Evolutionary conservation across 2,797 vertebrate species (phyloP).

Genomic region (Galagoides demidoff): DNA sequence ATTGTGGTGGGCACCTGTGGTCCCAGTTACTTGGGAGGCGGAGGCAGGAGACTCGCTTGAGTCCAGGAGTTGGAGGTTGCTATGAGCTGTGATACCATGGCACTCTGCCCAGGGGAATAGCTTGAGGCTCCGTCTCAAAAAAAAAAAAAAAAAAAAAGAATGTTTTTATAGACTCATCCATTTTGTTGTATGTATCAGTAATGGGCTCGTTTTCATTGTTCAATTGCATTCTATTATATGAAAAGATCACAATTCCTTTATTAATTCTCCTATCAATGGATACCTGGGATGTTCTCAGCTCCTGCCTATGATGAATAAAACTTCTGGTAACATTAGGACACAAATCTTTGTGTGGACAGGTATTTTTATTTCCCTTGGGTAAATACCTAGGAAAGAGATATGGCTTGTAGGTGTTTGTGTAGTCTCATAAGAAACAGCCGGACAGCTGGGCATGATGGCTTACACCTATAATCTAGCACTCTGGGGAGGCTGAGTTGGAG

Average conservation of each 20-base stretch:
- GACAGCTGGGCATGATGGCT: not conserved
- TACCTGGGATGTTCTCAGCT: not conserved
- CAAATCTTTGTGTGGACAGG: not conserved
- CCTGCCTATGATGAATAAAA: not conserved
- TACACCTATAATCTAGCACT: no score
- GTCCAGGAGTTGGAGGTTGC: no score
- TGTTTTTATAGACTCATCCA: not conserved
- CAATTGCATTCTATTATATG: not conserved
- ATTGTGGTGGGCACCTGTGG: no score
- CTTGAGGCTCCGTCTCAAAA: no score
- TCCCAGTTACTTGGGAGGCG: no score
- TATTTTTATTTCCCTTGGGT: not conserved
- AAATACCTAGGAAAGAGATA: not conserved
- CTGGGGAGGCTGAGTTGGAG: no score
- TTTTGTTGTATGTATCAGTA: not conserved
- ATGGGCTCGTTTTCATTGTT: not conserved
- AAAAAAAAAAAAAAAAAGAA: no score
- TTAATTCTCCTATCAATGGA: not conserved
- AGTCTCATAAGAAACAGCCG: not conserved
- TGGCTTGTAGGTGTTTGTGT: not conserved
- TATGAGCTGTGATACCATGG: no score
- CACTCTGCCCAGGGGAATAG: no score
- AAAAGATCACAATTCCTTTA: not conserved
- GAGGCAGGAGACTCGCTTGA: no score
- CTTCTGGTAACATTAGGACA: not conserved